Evolutionary conservation across 2,113 vertebrate genomes (phyloP).

Genomic region (Phaethon lepturus): DNA sequence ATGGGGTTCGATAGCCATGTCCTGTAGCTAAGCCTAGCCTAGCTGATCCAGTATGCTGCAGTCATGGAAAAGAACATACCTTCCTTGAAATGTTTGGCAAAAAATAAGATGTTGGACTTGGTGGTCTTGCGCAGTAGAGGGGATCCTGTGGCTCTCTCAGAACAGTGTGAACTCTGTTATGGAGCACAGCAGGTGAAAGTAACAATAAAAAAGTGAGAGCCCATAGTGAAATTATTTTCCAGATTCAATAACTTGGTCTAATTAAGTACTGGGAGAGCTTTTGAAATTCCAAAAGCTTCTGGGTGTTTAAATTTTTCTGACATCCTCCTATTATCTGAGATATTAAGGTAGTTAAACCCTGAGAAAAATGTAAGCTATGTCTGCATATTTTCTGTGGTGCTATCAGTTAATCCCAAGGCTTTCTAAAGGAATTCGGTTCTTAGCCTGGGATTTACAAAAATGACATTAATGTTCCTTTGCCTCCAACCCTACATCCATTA

Average conservation of each 20-base stretch:
- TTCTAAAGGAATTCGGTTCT: slow-evolving; percentile 36
- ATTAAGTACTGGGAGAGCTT: slow-evolving; percentile 20
- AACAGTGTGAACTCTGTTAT: not conserved
- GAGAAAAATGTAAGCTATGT: slow-evolving; percentile 68
- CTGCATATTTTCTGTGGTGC: slow-evolving; percentile 29
- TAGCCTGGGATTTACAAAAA: slow-evolving; percentile 51
- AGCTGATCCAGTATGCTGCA: not conserved
- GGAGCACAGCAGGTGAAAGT: not conserved
- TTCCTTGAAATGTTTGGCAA: not conserved
- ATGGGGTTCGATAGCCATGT: not conserved
- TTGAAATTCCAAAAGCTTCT: slow-evolving; percentile 43
- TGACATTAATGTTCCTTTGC: slow-evolving; percentile 27
- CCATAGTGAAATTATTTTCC: not conserved
- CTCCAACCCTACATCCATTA: not conserved
- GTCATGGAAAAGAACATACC: not conserved
- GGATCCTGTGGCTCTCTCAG: not conserved
- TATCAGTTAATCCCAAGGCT: slow-evolving; percentile 61
- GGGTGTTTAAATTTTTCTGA: slow-evolving; percentile 40
- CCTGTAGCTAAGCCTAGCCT: not conserved
- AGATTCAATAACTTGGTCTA: slow-evolving; percentile 1
- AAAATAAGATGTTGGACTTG: not conserved
- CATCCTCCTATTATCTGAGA: slow-evolving; percentile 40
- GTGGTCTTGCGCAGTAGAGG: not conserved
- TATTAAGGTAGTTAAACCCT: slow-evolving; percentile 60
- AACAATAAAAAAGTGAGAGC: not conserved